Evolutionary conservation across 2,797 vertebrate genomes (phyloP).

Genomic region (Chloroceryle inda): DNA sequence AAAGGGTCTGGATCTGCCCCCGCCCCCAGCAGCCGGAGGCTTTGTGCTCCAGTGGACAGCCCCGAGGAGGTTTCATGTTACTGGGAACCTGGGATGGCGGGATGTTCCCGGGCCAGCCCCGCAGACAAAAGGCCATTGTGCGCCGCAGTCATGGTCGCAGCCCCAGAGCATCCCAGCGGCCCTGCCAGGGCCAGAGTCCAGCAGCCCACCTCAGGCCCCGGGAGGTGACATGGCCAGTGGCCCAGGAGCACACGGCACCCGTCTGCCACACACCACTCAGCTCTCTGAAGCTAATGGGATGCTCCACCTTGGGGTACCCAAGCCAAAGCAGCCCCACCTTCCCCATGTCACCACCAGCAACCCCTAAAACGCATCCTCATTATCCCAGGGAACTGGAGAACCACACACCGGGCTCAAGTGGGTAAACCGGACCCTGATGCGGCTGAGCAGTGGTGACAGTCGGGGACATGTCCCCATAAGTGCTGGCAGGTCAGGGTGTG

Average conservation of each 20-base stretch:
- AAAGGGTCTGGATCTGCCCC: not conserved
- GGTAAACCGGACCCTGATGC: not conserved
- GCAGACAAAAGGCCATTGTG: constrained; percentile 71
- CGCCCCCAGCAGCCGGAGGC: not conserved
- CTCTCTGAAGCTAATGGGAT: not conserved
- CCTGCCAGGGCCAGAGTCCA: not conserved
- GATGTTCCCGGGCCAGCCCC: constrained; percentile 52
- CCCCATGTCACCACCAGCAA: not conserved
- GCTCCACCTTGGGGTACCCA: not conserved
- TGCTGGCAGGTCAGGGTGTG: not conserved
- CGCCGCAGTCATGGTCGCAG: not conserved
- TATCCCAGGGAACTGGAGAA: not conserved
- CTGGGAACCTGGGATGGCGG: constrained; percentile 54
- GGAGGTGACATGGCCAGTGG: not conserved
- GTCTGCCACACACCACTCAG: fast-evolving
- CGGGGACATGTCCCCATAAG: not conserved
- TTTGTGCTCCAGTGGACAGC: constrained; percentile 49
- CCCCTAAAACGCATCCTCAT: fast-evolving
- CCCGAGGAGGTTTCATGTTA: constrained; percentile 64
- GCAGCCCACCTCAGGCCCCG: not conserved
- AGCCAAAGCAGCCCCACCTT: not conserved
- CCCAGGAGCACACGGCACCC: not conserved
- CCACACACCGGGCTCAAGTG: fast-evolving
- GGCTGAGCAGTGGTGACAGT: not conserved
- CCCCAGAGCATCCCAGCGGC: constrained; percentile 9